Conservation (phyloP, 2,113 vertebrate genomes). For the Chrysochloris asiatica region DNA sequence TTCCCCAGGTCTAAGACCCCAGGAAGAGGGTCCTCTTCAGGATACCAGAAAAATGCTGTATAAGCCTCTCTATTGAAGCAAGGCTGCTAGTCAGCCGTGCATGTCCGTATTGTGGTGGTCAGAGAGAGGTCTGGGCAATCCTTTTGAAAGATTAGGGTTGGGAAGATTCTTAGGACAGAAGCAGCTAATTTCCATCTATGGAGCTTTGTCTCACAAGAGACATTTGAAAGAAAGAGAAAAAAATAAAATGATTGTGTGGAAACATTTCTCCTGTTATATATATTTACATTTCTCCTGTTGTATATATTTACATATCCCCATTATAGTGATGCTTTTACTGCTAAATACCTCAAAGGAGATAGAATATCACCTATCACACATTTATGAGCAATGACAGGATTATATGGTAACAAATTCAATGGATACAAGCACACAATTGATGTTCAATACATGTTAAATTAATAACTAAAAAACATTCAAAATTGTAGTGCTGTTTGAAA, state of each 20-base stretch:
- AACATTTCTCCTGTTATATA: neutral
- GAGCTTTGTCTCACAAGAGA: neutral
- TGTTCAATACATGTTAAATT: no score
- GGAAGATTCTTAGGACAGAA: slow-evolving; percentile 1
- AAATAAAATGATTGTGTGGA: neutral
- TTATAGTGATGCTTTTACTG: neutral
- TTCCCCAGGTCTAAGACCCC: neutral
- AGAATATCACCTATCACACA: neutral
- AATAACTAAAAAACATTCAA: neutral
- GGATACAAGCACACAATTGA: neutral
- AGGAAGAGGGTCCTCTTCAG: neutral
- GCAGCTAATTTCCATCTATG: neutral
- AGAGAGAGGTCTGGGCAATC: neutral
- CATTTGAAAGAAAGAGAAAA: neutral
- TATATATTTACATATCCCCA: neutral
- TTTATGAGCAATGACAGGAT: no score
- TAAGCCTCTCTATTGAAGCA: neutral
- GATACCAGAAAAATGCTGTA: rapidly evolving
- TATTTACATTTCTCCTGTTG: neutral
- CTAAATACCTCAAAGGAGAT: neutral
- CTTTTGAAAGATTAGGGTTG: neutral
- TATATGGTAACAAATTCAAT: no score
- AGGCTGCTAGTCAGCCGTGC: neutral
- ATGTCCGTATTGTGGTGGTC: neutral
- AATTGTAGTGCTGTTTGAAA: neutral